These are phyloP conservation scores for Triops cancriformis DNA, from an alignment of 1,140 invertebrate genomes.

Conservation along the genomic window DNA sequence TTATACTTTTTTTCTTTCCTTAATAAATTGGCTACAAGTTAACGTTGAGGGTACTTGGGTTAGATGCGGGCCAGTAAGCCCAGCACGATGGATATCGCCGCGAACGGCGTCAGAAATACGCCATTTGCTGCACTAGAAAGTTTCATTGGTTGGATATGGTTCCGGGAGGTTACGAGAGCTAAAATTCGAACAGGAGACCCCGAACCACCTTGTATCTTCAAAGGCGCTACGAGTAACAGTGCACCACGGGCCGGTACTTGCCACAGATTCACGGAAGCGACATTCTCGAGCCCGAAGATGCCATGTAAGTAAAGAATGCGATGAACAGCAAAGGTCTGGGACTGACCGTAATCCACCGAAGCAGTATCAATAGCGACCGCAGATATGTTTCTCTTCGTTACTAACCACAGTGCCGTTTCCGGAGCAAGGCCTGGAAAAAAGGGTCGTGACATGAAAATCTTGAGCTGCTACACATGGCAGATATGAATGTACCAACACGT, in stretches of 20 bases:
- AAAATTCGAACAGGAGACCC: slow-evolving; percentile 21
- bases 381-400: slow-evolving; percentile 1
- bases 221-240: slow-evolving; percentile 7
- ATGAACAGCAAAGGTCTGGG: slow-evolving; percentile 13
- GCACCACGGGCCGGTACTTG: not conserved
- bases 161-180: not conserved
- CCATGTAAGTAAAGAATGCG: not conserved
- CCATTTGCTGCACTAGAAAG: not conserved
- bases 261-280: not conserved
- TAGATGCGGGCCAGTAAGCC: slow-evolving; percentile 1
- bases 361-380: slow-evolving; percentile 25
- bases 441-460: not conserved
- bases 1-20: not conserved
- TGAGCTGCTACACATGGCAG: no score
- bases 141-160: not conserved
- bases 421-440: slow-evolving; percentile 19
- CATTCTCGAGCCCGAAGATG: slow-evolving; percentile 19
- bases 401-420: slow-evolving; percentile 15
- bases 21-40: not conserved
- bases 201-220: slow-evolving; percentile 18
- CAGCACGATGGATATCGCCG: not conserved
- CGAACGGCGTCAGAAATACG: not conserved
- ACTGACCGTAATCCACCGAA: slow-evolving; percentile 24
- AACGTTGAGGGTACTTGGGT: not conserved
- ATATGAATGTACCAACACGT: no score